phyloP scores from a whole-genome alignment of 2,113 vertebrate genomes.

The Notothenia coriiceps region DNA sequence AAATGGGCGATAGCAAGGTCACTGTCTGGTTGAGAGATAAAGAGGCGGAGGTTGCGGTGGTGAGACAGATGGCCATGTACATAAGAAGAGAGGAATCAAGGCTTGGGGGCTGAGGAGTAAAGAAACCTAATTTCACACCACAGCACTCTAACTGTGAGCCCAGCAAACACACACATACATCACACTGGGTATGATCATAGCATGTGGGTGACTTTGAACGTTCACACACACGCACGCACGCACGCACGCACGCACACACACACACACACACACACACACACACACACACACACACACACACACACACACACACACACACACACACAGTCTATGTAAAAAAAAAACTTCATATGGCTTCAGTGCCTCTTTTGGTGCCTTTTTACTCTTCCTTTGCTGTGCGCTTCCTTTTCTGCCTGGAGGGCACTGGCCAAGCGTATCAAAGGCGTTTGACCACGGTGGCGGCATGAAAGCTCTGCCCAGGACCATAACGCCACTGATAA shows the following conservation, averaged over 20 bases:
- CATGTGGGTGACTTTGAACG: slow-evolving; percentile 66
- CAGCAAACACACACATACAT: slow-evolving; percentile 40
- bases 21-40: slow-evolving; percentile 48
- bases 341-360: slow-evolving; percentile 42
- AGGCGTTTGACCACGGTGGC: slow-evolving; percentile 75
- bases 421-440: slow-evolving; percentile 70
- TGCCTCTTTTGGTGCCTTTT: slow-evolving; percentile 57
- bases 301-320: not conserved
- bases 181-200: slow-evolving; percentile 53
- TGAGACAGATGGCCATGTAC: slow-evolving; percentile 64
- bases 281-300: not conserved
- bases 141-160: slow-evolving; percentile 39
- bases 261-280: not conserved
- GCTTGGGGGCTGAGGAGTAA: slow-evolving; percentile 32
- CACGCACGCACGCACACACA: not conserved
- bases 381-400: slow-evolving; percentile 46
- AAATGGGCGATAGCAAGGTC: slow-evolving; percentile 72
- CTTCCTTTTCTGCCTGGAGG: slow-evolving; percentile 60
- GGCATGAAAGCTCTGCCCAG: slow-evolving; percentile 72
- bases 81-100: slow-evolving; percentile 43
- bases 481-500: slow-evolving; percentile 72
- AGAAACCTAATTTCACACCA: slow-evolving; percentile 64
- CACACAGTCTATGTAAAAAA: slow-evolving; percentile 4
- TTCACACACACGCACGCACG: slow-evolving; percentile 5
- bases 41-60: slow-evolving; percentile 39